Evolutionary conservation across 1,140 invertebrate species (phyloP).

Genomic region (Caenorhabditis inopinata): DNA sequence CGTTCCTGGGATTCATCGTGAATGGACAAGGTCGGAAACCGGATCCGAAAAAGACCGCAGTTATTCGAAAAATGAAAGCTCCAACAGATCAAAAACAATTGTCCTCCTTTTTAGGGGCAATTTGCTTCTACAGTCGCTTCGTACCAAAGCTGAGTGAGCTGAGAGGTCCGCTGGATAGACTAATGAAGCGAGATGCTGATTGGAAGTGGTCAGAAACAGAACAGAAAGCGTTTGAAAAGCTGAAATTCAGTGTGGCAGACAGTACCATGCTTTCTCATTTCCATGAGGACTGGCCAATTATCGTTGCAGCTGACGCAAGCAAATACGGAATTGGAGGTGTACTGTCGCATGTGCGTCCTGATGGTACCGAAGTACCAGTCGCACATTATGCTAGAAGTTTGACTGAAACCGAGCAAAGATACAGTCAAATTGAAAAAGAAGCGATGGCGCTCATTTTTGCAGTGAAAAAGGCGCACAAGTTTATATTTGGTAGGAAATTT

Average conservation of each 20-base stretch:
- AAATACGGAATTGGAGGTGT: constrained; percentile 68
- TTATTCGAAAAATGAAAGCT: constrained; percentile 44
- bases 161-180: constrained; percentile 33
- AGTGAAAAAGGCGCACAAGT: constrained; percentile 66
- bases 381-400: constrained; percentile 67
- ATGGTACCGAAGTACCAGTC: constrained; percentile 56
- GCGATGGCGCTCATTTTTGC: constrained; percentile 68
- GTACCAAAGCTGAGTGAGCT: background rate
- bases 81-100: constrained; percentile 47
- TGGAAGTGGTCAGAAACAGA: constrained; percentile 28
- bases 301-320: constrained; percentile 68
- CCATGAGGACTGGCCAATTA: constrained; percentile 63
- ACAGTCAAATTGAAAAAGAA: constrained; percentile 69
- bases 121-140: constrained; percentile 47
- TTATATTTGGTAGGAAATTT: constrained; percentile 67
- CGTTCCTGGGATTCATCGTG: constrained; percentile 45
- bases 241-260: constrained; percentile 58
- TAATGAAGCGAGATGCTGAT: constrained; percentile 29
- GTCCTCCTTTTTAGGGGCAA: constrained; percentile 49
- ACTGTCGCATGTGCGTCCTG: constrained; percentile 66
- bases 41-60: constrained; percentile 32
- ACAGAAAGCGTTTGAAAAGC: constrained; percentile 50
- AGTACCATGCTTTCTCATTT: constrained; percentile 62
- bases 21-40: constrained; percentile 10
- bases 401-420: constrained; percentile 65